These are phyloP conservation scores for Diorhabda carinulata DNA, from an alignment of 1,140 invertebrate species.

Conservation along the genomic window DNA sequence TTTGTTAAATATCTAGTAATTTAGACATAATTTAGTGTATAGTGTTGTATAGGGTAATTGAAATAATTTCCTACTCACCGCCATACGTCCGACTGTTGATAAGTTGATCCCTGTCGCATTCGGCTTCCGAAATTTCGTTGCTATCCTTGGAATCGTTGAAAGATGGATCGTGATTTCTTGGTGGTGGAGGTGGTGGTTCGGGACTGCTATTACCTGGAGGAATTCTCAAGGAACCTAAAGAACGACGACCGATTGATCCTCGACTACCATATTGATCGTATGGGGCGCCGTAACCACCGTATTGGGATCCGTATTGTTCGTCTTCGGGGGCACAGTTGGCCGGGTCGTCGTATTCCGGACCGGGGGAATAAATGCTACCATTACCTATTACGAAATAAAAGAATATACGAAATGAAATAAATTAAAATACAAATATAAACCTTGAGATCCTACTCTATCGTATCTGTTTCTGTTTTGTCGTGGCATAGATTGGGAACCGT, in stretches of 20 bases:
- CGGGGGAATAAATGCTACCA: slow-evolving; percentile 67
- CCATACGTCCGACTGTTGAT: slow-evolving; percentile 67
- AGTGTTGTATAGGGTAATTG: background rate
- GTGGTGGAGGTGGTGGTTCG: slow-evolving; percentile 78
- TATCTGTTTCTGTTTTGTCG: slow-evolving; percentile 45
- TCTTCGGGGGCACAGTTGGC: slow-evolving; percentile 86
- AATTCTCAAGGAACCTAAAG: slow-evolving; percentile 63
- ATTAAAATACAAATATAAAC: slow-evolving; percentile 12
- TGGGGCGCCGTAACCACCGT: slow-evolving; percentile 74
- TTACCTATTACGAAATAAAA: slow-evolving; percentile 48
- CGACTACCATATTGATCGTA: slow-evolving; percentile 84
- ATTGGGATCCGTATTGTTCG: slow-evolving; percentile 81
- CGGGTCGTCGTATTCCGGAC: slow-evolving; percentile 86
- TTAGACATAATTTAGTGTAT: no score
- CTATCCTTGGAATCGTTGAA: slow-evolving; percentile 89
- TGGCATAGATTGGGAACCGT: slow-evolving; percentile 83
- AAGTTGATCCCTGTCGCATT: slow-evolving; percentile 79
- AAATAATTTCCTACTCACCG: slow-evolving; percentile 54
- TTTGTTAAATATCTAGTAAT: background rate
- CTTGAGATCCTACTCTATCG: slow-evolving; percentile 47
- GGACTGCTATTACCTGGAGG: slow-evolving; percentile 60
- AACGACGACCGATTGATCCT: slow-evolving; percentile 62
- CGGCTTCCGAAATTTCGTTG: slow-evolving; percentile 89
- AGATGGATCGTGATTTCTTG: slow-evolving; percentile 67
- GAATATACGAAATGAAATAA: background rate